phyloP scores from a whole-genome alignment of 2,113 vertebrate species.

The Pholis gunnellus region DNA sequence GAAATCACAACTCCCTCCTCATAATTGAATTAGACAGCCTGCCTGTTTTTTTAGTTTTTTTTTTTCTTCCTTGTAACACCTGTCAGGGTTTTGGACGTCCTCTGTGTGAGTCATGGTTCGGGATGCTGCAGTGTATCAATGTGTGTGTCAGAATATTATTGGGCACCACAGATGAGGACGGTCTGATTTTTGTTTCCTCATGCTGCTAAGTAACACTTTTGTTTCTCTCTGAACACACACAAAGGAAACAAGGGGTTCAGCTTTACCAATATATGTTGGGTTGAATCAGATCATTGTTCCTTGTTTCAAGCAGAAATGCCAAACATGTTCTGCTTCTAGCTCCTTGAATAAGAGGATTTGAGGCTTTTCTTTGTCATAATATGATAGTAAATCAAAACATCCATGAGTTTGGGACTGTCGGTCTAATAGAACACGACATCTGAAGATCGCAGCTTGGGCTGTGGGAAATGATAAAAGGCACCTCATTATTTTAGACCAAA shows the following conservation, averaged over 20 bases:
- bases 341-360: not conserved
- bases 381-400: not conserved
- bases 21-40: conserved; percentile 33
- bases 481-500: not conserved
- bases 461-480: not conserved
- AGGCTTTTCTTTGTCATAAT: not conserved
- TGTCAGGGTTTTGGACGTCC: conserved; percentile 20
- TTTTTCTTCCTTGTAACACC: conserved; percentile 8
- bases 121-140: not conserved
- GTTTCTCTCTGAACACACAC: no score
- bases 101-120: conserved; percentile 32
- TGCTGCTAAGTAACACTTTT: not conserved
- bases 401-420: not conserved
- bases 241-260: no score
- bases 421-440: not conserved
- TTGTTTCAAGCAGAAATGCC: not conserved
- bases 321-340: not conserved
- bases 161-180: not conserved
- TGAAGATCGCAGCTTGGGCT: not conserved
- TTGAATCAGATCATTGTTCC: not conserved
- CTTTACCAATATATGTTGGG: not conserved
- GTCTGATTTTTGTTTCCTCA: conserved; percentile 9
- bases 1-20: conserved; percentile 7
- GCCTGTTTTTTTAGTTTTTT: not conserved
- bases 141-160: not conserved